A percentile compares a stretch with the other conserved stretches of the same genome.
phyloP scores from a whole-genome alignment of 1,140 invertebrate species.

The Micrasema minimum region DNA sequence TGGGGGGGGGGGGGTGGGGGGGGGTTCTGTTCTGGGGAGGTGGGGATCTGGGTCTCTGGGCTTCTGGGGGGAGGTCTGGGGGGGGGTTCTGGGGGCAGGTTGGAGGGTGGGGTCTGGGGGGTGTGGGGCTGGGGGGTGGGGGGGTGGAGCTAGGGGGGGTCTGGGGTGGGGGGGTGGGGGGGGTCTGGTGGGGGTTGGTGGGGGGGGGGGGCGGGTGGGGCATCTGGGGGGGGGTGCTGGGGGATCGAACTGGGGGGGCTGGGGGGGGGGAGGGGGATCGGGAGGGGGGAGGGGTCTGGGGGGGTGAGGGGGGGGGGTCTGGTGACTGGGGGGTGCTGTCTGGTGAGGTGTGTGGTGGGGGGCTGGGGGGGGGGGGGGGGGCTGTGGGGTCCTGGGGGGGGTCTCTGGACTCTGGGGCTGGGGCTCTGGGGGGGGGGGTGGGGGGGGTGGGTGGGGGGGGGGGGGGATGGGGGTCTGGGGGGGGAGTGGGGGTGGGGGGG shows the following conservation, averaged over 20 bases:
- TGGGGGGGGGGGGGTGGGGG: too few relatives aligned
- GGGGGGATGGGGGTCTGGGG: too few relatives aligned
- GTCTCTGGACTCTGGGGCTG: background rate
- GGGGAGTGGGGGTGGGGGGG: too few relatives aligned
- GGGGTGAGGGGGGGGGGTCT: background rate
- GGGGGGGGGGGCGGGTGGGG: background rate
- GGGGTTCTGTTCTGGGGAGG: too few relatives aligned
- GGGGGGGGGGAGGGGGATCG: too few relatives aligned
- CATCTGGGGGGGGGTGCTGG: too few relatives aligned
- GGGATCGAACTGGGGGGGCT: background rate
- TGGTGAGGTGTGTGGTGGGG: background rate
- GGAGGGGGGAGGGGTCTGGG: background rate
- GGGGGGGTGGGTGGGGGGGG: too few relatives aligned
- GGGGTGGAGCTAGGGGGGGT: background rate
- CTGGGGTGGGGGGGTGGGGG: background rate
- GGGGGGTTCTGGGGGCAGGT: too few relatives aligned
- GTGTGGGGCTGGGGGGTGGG: background rate
- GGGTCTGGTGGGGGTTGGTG: background rate
- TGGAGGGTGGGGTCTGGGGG: background rate
- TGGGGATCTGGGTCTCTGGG: too few relatives aligned
- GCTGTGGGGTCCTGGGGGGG: background rate
- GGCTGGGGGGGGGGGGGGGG: background rate
- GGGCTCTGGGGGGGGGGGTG: too few relatives aligned
- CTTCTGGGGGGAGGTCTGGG: too few relatives aligned
- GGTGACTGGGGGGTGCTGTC: background rate